Evolutionary conservation across 2,797 vertebrate genomes (phyloP).

Genomic region (Crocidura indochinensis): DNA sequence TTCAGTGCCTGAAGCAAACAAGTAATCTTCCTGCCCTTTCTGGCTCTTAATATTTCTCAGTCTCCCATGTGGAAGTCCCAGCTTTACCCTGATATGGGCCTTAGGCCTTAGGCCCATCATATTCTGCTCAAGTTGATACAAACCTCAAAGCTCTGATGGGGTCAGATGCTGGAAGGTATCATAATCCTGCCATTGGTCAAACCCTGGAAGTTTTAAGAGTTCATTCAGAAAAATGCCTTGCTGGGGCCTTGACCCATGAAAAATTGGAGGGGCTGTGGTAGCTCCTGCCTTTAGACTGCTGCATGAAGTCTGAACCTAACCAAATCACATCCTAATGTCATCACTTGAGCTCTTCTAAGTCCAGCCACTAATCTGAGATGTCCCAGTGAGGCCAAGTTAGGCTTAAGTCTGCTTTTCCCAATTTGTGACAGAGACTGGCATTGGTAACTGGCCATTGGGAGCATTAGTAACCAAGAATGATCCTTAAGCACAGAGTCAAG

Average conservation of each 20-base stretch:
- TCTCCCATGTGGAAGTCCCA: not conserved
- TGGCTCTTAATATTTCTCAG: not conserved
- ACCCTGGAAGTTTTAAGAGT: not conserved
- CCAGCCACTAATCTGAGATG: not conserved
- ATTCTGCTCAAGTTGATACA: not conserved
- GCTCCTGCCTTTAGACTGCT: not conserved
- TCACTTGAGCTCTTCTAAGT: not conserved
- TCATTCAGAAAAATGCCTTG: not conserved
- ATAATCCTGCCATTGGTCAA: not conserved
- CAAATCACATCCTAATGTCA: not conserved
- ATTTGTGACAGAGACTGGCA: not conserved
- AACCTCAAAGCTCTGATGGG: not conserved
- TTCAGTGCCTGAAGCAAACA: not conserved
- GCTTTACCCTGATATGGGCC: too few relatives aligned
- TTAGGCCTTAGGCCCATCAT: not conserved
- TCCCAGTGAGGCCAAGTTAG: not conserved
- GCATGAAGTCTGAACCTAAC: not conserved
- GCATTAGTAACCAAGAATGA: not conserved
- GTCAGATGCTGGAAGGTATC: not conserved
- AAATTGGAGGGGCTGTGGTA: not conserved
- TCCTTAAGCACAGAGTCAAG: not conserved
- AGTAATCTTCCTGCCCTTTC: conserved; percentile 7
- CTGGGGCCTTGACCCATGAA: not conserved
- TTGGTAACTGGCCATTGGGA: not conserved
- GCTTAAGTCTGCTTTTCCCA: not conserved